Evolutionary conservation across 2,888 invertebrate species (phyloP).

Genomic region (Leptodirus hochenwartii): DNA sequence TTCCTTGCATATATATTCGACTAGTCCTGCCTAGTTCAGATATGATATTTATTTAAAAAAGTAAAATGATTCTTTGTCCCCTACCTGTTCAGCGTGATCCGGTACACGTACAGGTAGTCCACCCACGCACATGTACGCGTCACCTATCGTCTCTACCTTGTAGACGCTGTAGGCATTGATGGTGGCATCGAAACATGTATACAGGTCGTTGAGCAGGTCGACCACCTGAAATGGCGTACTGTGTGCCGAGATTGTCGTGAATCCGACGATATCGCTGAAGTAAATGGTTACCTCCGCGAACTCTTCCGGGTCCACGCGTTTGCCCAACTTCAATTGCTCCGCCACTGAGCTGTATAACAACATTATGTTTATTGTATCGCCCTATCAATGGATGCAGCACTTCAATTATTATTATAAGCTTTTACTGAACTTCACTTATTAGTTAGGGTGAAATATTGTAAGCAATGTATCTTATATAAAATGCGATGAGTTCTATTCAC

Average conservation of each 20-base stretch:
- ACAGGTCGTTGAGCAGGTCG: slow-evolving; percentile 78
- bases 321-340: slow-evolving; percentile 75
- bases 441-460: no score
- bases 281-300: slow-evolving; percentile 87
- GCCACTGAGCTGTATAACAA: slow-evolving; percentile 79
- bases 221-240: slow-evolving; percentile 86
- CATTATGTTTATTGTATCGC: no score
- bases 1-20: no score
- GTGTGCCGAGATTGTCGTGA: slow-evolving; percentile 82
- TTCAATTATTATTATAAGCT: no score
- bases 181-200: slow-evolving; percentile 85
- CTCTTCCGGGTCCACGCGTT: slow-evolving; percentile 83
- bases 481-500: no score
- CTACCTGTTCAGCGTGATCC: slow-evolving; percentile 55
- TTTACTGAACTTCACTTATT: no score
- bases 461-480: no score
- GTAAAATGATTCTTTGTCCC: no score
- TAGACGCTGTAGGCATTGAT: slow-evolving; percentile 83
- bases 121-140: slow-evolving; percentile 91
- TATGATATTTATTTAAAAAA: no score
- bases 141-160: slow-evolving; percentile 91
- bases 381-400: no score
- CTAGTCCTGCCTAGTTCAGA: no score
- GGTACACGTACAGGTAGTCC: slow-evolving; percentile 62
- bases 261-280: slow-evolving; percentile 88